Conservation (phyloP, 1,140 invertebrate species). For the Acromyrmex charruanus region DNA sequence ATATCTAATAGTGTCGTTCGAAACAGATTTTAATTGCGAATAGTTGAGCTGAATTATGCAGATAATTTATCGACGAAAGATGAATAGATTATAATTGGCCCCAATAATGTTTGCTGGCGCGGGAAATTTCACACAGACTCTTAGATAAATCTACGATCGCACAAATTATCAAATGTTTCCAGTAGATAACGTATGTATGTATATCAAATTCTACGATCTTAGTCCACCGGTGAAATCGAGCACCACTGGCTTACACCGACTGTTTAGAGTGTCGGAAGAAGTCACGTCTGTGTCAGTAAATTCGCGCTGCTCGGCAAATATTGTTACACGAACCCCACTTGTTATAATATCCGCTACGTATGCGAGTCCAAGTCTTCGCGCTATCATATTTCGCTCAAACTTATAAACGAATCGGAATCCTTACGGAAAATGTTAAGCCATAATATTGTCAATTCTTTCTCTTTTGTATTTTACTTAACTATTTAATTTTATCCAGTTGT, state of each 20-base stretch:
- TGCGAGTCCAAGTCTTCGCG: neutral
- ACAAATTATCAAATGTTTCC: neutral
- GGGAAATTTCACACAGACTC: too few species aligned
- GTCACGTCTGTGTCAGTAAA: conserved; percentile 36
- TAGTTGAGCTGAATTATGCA: neutral
- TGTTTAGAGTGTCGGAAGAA: conserved; percentile 4
- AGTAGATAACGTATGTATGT: neutral
- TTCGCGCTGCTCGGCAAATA: conserved; percentile 49
- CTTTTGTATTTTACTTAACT: neutral
- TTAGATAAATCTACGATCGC: conserved; percentile 6
- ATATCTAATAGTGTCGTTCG: neutral
- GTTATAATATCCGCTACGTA: conserved; percentile 52
- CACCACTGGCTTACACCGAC: neutral
- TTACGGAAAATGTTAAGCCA: neutral
- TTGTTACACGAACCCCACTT: conserved; percentile 46
- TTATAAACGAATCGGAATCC: neutral
- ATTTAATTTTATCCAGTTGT: neutral
- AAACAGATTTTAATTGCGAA: conserved; percentile 3
- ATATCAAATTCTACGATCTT: conserved; percentile 2
- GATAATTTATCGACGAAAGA: neutral
- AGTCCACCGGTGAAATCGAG: conserved; percentile 2
- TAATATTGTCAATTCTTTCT: neutral
- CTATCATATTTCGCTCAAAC: conserved; percentile 31
- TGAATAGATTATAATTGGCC: neutral
- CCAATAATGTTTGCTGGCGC: neutral